Conservation (phyloP, 2,797 vertebrate genomes). For the Tragelaphus eurycerus region DNA sequence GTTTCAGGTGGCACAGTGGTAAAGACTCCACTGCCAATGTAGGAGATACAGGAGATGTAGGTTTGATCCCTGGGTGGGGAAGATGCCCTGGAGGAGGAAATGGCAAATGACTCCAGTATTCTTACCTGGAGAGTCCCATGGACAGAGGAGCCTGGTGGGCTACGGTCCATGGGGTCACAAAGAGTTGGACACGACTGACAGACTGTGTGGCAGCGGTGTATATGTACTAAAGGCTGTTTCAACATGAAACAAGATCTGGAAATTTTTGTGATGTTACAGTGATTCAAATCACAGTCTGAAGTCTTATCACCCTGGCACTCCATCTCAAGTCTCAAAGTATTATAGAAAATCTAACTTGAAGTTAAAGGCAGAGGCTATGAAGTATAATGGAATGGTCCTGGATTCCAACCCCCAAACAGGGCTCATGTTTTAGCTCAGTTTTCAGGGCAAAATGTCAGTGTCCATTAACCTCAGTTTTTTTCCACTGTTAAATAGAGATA, state of each 20-base stretch:
- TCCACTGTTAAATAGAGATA: neutral
- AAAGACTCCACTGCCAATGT: neutral
- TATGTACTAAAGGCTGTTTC: neutral
- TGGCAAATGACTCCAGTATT: neutral
- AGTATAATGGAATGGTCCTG: fast-evolving
- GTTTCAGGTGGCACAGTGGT: neutral
- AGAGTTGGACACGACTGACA: fast-evolving
- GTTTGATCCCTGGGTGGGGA: neutral
- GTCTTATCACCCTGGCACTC: neutral
- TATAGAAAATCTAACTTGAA: neutral
- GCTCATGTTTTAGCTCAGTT: neutral
- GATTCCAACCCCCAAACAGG: neutral
- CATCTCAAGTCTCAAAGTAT: neutral
- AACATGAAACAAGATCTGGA: neutral
- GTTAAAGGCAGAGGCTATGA: neutral
- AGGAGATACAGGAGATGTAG: neutral
- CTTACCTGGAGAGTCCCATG: neutral
- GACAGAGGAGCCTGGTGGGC: neutral
- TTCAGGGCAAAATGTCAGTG: neutral
- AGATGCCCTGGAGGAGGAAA: neutral
- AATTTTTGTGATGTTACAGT: neutral
- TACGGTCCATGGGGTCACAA: neutral
- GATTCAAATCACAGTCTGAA: neutral
- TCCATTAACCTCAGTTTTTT: neutral
- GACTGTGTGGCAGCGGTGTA: fast-evolving